Conservation (phyloP, 2,113 vertebrate genomes). For the Syngnathoides biaculeatus region DNA sequence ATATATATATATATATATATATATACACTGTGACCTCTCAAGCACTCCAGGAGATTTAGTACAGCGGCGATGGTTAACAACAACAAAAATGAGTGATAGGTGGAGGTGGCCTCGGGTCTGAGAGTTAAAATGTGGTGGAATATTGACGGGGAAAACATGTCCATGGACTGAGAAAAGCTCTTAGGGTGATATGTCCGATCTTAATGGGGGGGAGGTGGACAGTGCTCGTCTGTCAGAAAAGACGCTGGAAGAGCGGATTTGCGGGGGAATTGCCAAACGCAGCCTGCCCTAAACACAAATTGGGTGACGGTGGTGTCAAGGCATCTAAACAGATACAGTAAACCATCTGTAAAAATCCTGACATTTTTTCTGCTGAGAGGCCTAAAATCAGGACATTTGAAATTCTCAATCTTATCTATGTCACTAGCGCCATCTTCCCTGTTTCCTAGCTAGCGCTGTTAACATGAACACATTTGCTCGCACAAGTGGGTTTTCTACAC, state of each 20-base stretch:
- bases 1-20: no score
- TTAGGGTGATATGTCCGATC: slow-evolving; percentile 34
- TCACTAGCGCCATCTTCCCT: no score
- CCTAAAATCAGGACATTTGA: no score
- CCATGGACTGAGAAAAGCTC: slow-evolving; percentile 51
- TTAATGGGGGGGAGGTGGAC: slow-evolving; percentile 47
- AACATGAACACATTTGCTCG: no score
- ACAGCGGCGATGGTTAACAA: slow-evolving; percentile 39
- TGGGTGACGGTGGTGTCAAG: neutral
- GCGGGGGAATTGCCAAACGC: slow-evolving; percentile 31
- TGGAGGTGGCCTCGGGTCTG: slow-evolving; percentile 46
- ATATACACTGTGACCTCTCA: slow-evolving; percentile 58
- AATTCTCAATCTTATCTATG: no score
- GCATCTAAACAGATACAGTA: neutral
- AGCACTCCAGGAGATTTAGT: slow-evolving; percentile 65
- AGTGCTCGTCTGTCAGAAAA: slow-evolving; percentile 46
- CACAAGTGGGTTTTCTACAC: no score
- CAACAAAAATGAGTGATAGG: slow-evolving; percentile 29
- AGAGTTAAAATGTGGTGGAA: slow-evolving; percentile 48
- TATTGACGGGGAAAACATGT: slow-evolving; percentile 52
- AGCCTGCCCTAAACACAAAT: neutral
- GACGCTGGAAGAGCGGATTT: slow-evolving; percentile 39
- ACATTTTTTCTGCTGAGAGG: no score
- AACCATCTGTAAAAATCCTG: neutral
- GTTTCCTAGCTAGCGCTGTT: no score